A percentile compares a stretch with the other conserved stretches of the same genome.
These are phyloP conservation scores for Zootoca vivipara DNA, from an alignment of 2,113 vertebrate genomes.

Conservation along the genomic window DNA sequence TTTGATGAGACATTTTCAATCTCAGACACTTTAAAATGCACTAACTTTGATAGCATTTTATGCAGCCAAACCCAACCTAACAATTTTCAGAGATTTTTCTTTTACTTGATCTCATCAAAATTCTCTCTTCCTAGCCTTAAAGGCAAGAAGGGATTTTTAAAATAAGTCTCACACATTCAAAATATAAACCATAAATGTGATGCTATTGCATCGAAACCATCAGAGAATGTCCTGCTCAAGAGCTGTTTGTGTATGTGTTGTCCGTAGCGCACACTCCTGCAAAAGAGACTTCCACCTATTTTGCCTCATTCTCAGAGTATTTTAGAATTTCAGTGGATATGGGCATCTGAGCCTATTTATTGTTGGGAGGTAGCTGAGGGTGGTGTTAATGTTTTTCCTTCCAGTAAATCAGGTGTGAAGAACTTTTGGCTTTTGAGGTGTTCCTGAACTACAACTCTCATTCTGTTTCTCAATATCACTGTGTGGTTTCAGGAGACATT, in stretches of 20 bases:
- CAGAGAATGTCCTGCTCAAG: background rate
- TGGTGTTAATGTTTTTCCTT: too few species aligned
- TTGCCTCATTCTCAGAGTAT: too few species aligned
- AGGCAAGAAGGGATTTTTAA: background rate
- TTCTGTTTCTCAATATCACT: too few species aligned
- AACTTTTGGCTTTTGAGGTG: too few species aligned
- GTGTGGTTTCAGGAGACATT: too few species aligned
- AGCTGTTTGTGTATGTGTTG: background rate
- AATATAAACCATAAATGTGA: slow-evolving; percentile 9
- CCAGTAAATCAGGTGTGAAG: too few species aligned
- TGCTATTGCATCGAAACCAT: background rate
- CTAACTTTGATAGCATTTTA: slow-evolving; percentile 36
- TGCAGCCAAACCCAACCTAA: slow-evolving; percentile 33
- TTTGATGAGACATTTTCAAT: slow-evolving; percentile 37
- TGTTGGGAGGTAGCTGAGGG: too few species aligned
- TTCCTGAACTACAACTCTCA: too few species aligned
- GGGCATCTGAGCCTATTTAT: too few species aligned
- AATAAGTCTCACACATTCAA: background rate
- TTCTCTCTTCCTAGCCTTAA: slow-evolving; percentile 1
- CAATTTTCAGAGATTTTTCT: slow-evolving; percentile 9
- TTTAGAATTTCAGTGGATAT: too few species aligned
- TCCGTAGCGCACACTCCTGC: background rate
- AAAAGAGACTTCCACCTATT: too few species aligned
- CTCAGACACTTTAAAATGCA: slow-evolving; percentile 31
- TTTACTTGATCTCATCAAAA: slow-evolving; percentile 9